Percentiles rank a stretch among this genome's conserved stretches.
phyloP scores from a whole-genome alignment of 2,797 vertebrate genomes.

The Arrhamphus sclerolepis region DNA sequence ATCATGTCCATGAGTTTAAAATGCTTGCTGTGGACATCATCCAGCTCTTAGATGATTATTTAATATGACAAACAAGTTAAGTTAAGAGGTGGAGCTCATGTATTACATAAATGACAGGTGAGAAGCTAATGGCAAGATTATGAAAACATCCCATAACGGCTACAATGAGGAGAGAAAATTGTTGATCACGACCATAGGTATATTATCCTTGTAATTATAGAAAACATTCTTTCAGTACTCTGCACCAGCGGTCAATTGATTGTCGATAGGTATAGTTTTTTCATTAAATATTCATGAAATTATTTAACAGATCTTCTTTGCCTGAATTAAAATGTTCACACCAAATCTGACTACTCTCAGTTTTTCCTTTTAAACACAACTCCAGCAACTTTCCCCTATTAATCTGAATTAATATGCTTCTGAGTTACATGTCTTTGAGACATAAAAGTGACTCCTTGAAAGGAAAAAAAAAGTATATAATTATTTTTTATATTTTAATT shows the following conservation, averaged over 20 bases:
- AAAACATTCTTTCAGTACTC: background rate
- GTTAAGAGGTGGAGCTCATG: background rate
- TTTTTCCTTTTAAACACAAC: too few species aligned
- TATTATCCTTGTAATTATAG: conserved; percentile 3
- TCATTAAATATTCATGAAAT: background rate
- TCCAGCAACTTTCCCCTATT: too few species aligned
- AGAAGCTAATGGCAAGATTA: background rate
- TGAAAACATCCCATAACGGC: background rate
- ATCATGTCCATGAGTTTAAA: background rate
- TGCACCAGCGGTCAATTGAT: background rate
- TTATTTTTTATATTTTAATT: too few species aligned
- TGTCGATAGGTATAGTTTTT: background rate
- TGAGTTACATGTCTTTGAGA: too few species aligned
- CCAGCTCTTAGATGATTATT: background rate
- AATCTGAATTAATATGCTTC: too few species aligned
- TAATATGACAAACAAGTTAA: conserved; percentile 4
- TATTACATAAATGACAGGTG: background rate
- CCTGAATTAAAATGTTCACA: too few species aligned
- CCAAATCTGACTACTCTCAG: too few species aligned
- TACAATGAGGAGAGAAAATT: background rate
- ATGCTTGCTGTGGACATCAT: background rate
- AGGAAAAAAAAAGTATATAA: too few species aligned
- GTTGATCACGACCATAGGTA: conserved; percentile 1
- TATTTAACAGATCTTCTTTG: background rate
- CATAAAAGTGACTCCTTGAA: too few species aligned